Conservation (phyloP, 2,797 vertebrate species). For the Notoglanidium macrostoma region DNA sequence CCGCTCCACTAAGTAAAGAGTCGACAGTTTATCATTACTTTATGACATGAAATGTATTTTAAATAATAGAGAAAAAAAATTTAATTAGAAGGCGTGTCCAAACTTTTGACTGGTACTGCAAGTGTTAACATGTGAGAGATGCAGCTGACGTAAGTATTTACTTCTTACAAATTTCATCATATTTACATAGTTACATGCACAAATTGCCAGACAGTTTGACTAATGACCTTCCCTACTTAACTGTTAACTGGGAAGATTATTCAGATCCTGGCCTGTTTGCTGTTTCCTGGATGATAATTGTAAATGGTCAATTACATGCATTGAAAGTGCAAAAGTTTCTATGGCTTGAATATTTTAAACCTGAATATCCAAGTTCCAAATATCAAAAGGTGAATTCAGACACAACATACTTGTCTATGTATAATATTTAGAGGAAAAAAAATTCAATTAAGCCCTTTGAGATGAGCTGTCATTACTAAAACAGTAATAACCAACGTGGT, state of each 20-base stretch:
- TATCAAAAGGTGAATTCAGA: not conserved
- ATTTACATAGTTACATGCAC: not conserved
- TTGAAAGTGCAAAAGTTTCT: not conserved
- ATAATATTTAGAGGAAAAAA: not conserved
- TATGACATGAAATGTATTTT: too few relatives aligned
- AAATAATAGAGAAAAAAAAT: too few relatives aligned
- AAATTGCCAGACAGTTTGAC: not conserved
- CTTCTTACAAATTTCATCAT: not conserved
- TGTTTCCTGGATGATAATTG: not conserved
- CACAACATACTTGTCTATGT: not conserved
- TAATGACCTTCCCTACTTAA: not conserved
- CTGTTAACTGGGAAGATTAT: too few relatives aligned
- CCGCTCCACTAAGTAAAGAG: too few relatives aligned
- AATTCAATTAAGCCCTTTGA: too few relatives aligned
- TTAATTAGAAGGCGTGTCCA: too few relatives aligned
- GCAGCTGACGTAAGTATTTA: not conserved
- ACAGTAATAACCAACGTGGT: not conserved
- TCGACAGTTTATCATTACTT: too few relatives aligned
- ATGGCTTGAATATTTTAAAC: not conserved
- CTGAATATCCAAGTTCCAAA: not conserved
- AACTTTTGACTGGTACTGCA: too few relatives aligned
- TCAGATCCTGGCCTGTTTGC: not conserved
- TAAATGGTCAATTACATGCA: not conserved
- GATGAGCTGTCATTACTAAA: not conserved
- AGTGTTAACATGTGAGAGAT: not conserved